A percentile compares a stretch with the other conserved stretches of the same genome.
Evolutionary conservation across 2,113 vertebrate genomes (phyloP).

Genomic region (Cyphomyrus discorhynchus): DNA sequence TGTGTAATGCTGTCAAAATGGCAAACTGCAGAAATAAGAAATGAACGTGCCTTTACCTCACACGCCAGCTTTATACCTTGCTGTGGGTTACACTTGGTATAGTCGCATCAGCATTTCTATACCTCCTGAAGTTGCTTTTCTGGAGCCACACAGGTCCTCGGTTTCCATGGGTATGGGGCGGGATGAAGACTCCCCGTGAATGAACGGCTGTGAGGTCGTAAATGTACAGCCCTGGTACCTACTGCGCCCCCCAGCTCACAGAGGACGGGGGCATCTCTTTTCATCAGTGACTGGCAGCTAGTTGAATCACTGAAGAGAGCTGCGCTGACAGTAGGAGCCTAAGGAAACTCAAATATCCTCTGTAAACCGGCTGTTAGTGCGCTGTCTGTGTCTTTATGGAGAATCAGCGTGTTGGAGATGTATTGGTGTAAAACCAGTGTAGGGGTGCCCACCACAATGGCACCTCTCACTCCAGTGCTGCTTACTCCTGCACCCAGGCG

Average conservation of each 20-base stretch:
- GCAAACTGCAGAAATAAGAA: not conserved
- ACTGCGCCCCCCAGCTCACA: constrained; percentile 44
- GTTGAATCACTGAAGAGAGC: constrained; percentile 62
- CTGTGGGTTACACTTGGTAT: not conserved
- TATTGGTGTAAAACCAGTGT: not conserved
- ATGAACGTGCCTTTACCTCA: not conserved
- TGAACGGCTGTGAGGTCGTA: not conserved
- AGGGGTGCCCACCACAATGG: not conserved
- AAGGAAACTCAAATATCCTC: constrained; percentile 38
- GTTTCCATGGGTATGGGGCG: not conserved
- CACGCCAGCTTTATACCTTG: not conserved
- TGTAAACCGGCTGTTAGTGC: constrained; percentile 34
- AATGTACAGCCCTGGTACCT: constrained; percentile 13
- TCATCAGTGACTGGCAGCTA: constrained; percentile 60
- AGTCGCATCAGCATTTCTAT: not conserved
- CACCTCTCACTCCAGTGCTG: not conserved
- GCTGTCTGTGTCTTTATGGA: constrained; percentile 21
- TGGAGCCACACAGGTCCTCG: not conserved
- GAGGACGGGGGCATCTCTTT: constrained; percentile 64
- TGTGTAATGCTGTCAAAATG: not conserved
- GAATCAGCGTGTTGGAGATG: not conserved
- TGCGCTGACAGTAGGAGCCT: constrained; percentile 60
- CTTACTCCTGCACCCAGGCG: not conserved
- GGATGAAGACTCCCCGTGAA: not conserved
- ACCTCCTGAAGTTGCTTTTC: not conserved